These are phyloP conservation scores for Heliconius himera DNA, from an alignment of 1,140 invertebrate genomes.

Conservation along the genomic window DNA sequence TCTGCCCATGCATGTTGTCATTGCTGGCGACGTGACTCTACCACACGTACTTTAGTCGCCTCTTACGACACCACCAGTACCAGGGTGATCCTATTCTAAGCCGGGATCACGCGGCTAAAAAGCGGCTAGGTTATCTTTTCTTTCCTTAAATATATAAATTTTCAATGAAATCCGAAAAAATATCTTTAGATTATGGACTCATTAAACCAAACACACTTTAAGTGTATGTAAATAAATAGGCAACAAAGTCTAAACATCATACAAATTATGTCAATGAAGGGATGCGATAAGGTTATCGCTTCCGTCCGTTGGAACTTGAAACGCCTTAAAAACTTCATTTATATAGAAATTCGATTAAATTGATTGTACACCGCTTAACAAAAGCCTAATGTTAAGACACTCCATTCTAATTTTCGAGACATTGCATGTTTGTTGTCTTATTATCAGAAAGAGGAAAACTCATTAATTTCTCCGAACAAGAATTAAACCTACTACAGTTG, in stretches of 20 bases:
- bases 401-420: not conserved
- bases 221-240: not conserved
- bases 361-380: not conserved
- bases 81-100: too few species aligned
- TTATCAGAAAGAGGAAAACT: too few species aligned
- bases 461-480: too few species aligned
- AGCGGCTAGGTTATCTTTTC: too few species aligned
- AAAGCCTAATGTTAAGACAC: not conserved
- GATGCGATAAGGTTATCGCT: constrained; percentile 46
- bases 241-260: constrained; percentile 12
- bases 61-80: too few species aligned
- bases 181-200: not conserved
- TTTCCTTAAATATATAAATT: not conserved
- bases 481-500: too few species aligned
- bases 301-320: constrained; percentile 15
- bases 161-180: too few species aligned
- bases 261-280: constrained; percentile 29
- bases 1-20: too few species aligned
- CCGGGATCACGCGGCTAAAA: too few species aligned
- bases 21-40: too few species aligned
- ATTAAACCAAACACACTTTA: not conserved
- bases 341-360: not conserved
- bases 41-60: too few species aligned
- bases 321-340: not conserved
- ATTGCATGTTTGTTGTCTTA: not conserved